phyloP scores from a whole-genome alignment of 2,888 invertebrate genomes.

The Callyntrura guangdongensis region DNA sequence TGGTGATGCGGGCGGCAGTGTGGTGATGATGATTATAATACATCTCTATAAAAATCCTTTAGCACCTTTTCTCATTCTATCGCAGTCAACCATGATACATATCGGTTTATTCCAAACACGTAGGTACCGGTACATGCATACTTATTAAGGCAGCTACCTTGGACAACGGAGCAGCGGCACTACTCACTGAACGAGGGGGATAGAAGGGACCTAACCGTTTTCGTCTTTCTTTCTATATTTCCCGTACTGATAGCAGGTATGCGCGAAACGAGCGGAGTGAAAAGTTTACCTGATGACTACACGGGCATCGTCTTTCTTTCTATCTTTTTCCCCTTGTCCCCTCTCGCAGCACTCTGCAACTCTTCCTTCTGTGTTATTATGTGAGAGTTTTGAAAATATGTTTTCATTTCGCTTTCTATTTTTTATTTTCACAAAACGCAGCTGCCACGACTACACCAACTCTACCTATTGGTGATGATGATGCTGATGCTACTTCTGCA shows the following conservation, averaged over 20 bases:
- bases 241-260: not conserved
- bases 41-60: conserved; percentile 29
- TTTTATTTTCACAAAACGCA: conserved; percentile 14
- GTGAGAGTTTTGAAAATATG: conserved; percentile 47
- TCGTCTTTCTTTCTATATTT: not conserved
- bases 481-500: conserved; percentile 3
- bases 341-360: not conserved
- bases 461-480: not conserved
- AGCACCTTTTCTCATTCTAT: conserved; percentile 3
- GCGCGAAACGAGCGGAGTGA: not conserved
- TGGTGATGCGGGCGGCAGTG: not conserved
- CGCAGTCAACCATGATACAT: conserved; percentile 38
- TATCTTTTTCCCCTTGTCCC: not conserved
- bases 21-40: conserved; percentile 34
- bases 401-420: conserved; percentile 41
- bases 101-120: conserved; percentile 21
- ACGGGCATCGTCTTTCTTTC: not conserved
- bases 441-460: not conserved
- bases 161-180: not conserved
- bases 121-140: not conserved
- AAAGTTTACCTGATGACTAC: conserved; percentile 32
- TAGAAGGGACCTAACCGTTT: not conserved
- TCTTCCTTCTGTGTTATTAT: conserved; percentile 9
- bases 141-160: too few species aligned
- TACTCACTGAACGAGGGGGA: not conserved